A percentile compares a stretch with the other conserved stretches of the same genome.
Conservation (phyloP, 2,113 vertebrate genomes). For the Hystrix cristata region DNA sequence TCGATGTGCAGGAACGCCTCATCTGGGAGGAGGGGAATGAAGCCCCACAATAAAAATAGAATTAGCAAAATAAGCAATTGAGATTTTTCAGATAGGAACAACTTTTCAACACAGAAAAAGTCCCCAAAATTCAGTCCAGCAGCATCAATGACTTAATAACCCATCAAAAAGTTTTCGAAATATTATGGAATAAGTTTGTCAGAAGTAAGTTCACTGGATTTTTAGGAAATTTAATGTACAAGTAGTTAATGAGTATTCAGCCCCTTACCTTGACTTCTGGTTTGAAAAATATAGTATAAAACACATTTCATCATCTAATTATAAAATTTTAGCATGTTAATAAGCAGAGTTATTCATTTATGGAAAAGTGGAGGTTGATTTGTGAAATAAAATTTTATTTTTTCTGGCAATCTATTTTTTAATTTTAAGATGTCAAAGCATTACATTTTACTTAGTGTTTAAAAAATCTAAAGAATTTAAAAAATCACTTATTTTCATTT, state of each 20-base stretch:
- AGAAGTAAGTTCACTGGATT: not conserved
- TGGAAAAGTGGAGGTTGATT: not conserved
- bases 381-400: not conserved
- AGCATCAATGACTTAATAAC: not conserved
- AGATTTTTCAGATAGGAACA: not conserved
- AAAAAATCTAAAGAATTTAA: constrained; percentile 18
- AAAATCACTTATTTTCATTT: not conserved
- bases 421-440: constrained; percentile 1
- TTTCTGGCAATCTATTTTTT: constrained; percentile 33
- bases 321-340: not conserved
- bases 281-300: constrained; percentile 13
- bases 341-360: not conserved
- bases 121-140: constrained; percentile 13
- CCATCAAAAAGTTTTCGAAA: not conserved
- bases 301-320: not conserved
- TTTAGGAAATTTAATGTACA: not conserved
- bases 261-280: not conserved
- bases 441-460: not conserved
- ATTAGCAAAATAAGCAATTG: not conserved
- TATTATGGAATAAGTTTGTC: not conserved
- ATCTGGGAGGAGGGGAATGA: not conserved
- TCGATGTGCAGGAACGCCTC: not conserved
- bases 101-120: not conserved
- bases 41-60: not conserved
- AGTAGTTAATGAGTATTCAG: not conserved